These are phyloP conservation scores for Dicycla oo DNA, from an alignment of 2,888 invertebrate genomes.

Conservation along the genomic window DNA sequence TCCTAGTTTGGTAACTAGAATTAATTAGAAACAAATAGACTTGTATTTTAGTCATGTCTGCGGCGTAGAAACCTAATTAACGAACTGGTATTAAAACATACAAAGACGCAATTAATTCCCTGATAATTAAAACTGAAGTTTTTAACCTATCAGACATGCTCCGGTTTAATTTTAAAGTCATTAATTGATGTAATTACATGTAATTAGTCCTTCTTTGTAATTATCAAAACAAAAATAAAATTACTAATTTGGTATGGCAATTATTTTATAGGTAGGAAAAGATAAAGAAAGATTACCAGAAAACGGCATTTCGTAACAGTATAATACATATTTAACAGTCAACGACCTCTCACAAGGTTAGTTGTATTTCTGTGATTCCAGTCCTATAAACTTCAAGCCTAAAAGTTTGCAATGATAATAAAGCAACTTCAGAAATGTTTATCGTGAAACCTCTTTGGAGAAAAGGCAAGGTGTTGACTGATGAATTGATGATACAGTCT, in stretches of 20 bases:
- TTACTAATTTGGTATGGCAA: background rate
- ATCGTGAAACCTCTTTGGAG: background rate
- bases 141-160: conserved; percentile 41
- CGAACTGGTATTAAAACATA: conserved; percentile 18
- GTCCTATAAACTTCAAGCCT: background rate
- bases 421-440: conserved; percentile 7
- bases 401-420: conserved; percentile 14
- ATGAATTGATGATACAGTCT: background rate
- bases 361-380: conserved; percentile 9
- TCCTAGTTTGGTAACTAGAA: conserved; percentile 9
- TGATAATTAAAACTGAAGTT: conserved; percentile 42
- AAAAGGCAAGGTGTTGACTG: background rate
- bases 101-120: conserved; percentile 29
- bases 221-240: background rate
- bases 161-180: conserved; percentile 34
- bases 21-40: conserved; percentile 15
- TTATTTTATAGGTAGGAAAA: background rate
- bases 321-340: conserved; percentile 24
- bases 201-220: conserved; percentile 6
- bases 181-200: conserved; percentile 21
- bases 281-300: background rate
- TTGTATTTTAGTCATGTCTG: conserved; percentile 14
- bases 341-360: conserved; percentile 30
- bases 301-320: conserved; percentile 11
- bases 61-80: conserved; percentile 44